Conservation (phyloP, 2,888 invertebrate species). For the Plagodis dolabraria region DNA sequence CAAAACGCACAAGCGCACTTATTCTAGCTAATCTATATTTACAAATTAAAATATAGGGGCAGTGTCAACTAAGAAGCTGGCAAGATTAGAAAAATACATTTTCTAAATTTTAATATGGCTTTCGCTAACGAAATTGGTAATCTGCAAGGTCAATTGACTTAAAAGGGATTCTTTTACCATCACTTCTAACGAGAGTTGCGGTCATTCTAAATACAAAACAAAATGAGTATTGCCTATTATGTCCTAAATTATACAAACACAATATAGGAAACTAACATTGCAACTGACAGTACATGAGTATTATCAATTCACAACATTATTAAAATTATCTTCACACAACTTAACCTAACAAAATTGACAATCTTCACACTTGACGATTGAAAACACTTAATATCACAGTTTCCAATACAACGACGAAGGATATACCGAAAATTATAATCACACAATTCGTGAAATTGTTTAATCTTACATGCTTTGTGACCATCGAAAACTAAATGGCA, state of each 20-base stretch:
- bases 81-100: conserved; percentile 79
- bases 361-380: conserved; percentile 69
- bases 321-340: conserved; percentile 42
- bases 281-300: conserved; percentile 58
- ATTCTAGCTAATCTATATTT: conserved; percentile 66
- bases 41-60: conserved; percentile 73
- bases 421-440: conserved; percentile 48
- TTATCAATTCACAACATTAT: conserved; percentile 43
- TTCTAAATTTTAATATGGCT: conserved; percentile 84
- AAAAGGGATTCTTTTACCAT: conserved; percentile 27
- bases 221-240: conserved; percentile 37
- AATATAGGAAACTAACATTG: conserved; percentile 66
- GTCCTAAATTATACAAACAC: conserved; percentile 56
- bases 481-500: conserved; percentile 82
- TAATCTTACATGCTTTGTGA: conserved; percentile 70
- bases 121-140: conserved; percentile 71
- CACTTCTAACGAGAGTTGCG: conserved; percentile 34
- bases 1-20: conserved; percentile 19
- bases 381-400: conserved; percentile 84
- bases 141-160: conserved; percentile 33
- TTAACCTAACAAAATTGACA: conserved; percentile 55
- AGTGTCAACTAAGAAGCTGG: conserved; percentile 82
- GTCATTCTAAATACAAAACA: conserved; percentile 16
- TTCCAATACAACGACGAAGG: conserved; percentile 72
- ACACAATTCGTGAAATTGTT: conserved; percentile 55